phyloP scores from a whole-genome alignment of 2,888 invertebrate genomes.

The Tridacna crocea region DNA sequence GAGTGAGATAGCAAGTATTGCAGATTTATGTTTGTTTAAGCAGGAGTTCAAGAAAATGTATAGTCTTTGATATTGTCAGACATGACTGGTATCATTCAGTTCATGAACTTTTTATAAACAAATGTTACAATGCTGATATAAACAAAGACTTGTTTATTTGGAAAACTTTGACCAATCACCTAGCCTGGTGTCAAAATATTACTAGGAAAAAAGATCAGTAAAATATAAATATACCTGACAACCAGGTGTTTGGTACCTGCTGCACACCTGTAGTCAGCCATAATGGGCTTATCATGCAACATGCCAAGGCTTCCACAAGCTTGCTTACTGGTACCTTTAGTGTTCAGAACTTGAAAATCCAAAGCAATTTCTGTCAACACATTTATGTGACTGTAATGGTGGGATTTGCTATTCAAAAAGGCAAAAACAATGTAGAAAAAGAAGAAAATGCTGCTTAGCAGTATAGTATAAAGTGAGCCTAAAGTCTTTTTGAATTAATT shows the following conservation, averaged over 20 bases:
- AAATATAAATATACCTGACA: slow-evolving; percentile 15
- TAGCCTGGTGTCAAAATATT: slow-evolving; percentile 20
- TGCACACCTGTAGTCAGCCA: slow-evolving; percentile 17
- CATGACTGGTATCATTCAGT: not conserved
- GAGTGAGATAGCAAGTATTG: too few relatives aligned
- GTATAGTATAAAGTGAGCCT: too few relatives aligned
- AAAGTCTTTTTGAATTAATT: too few relatives aligned
- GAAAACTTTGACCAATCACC: not conserved
- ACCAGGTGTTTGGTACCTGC: slow-evolving; percentile 15
- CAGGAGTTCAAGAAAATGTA: too few relatives aligned
- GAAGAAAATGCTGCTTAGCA: too few relatives aligned
- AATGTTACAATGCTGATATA: not conserved
- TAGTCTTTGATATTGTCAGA: too few relatives aligned
- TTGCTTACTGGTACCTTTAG: not conserved
- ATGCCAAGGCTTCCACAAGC: not conserved
- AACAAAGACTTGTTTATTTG: slow-evolving; percentile 11
- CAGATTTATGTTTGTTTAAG: too few relatives aligned
- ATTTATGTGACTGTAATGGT: too few relatives aligned
- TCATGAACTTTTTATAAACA: slow-evolving; percentile 6
- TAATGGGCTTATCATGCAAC: slow-evolving; percentile 10
- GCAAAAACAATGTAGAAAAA: too few relatives aligned
- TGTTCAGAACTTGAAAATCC: too few relatives aligned
- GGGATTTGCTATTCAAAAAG: too few relatives aligned
- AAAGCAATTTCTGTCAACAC: too few relatives aligned
- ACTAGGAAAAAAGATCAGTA: not conserved